Base-by-base conservation (phyloP, 2,113 vertebrate genomes). In the Otocyon megalotis region DNA sequence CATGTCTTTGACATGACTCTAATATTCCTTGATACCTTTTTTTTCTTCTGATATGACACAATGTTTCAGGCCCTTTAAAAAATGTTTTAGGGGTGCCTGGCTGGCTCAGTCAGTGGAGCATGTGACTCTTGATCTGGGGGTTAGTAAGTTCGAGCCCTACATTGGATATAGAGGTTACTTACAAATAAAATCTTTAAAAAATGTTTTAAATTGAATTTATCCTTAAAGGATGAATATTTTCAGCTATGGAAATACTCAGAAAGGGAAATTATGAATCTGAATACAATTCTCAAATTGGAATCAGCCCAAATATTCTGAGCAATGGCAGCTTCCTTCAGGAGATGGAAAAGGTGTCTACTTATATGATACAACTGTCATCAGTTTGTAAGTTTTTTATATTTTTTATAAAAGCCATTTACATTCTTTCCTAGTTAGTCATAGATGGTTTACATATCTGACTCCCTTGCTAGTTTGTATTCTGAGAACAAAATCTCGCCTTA, bases 391-490 rank as follows among this genome's bases (percentile, higher is more conserved):
- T 92, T 43, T 62, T 50, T 35, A 30, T 84, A 12, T 72, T 84
- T 84, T 92, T 77, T 50, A 77, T 28, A 92, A 92, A 92, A 87
- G 22, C 54, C 67, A 62, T 71, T 71, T 71, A 82, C 35, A 69
- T 82, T 69, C 17, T 50, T 91, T 67, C n/a, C 4, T 91, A 69
- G 54, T 81, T 81, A 81, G 48, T 43, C 76, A 67, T 30, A 65
- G 60, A 28, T 10, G 54, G 20, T 48, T 71, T 82, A 48, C 2
- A 3, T 60, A 16, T 11, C 54, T 77, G 48, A 28, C 35, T 92
- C 10, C 22, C 69, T 54, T 77, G 82, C 17, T 43, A n/a, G 72
- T 58, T 50, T 79, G 14, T 88, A 80, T 88, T 88, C 53, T 69
- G 72, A 69, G 37, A 77, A 71, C 53, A 86, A 91, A 77, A 63